Base-by-base conservation (phyloP, 2,113 vertebrate species). In the Carassius gibelio region DNA sequence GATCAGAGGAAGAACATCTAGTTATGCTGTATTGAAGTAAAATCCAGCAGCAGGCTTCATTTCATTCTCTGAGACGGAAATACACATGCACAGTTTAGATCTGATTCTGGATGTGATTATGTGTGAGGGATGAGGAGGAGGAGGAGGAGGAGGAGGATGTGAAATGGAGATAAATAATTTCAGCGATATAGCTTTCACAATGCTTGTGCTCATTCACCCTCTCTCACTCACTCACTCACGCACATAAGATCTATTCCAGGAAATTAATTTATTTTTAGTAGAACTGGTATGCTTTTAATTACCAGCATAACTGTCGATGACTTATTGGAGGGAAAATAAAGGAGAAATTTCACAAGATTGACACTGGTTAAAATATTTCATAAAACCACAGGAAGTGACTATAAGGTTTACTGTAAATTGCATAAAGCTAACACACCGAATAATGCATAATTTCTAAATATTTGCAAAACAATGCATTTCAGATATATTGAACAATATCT, bases 281-380 rank as follows among this genome's bases (percentile, higher is more conserved):
- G 50, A 23, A 23, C 48, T 62, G 7, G 57, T 75, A 13, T 61
- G 82, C n/a, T 66, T 84, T 76, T 84, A 64, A 84, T 76, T 84
- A 76, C 59, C 59, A 48, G n/a, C 15, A 50, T 14, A 64, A 8
- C 42, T 50, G 36, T 30, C 26, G 26, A 21, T 48, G n/a, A n/a
- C 26, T 75, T 50, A 26, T 26, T 75, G 38, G 9, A 84, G 82
- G 14, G 57, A 23, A 76, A 57, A 45, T n/a, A 64, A 75, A 75
- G 10, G 42, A 5, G 34, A 64, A 21, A 62, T 26, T 26, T 57
- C n/a, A 17, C 15, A 23, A 13, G n/a, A 50, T 5, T 83, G 80
- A 52, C 52, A 61, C 19, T 19, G 30, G 19, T 30, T 19, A 36
- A 75, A 36, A 52, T 19, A 75, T 62, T 72, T 59, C 8, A 17